Evolutionary conservation across 2,113 vertebrate genomes (phyloP).

Genomic region (Butastur rufipennis): DNA sequence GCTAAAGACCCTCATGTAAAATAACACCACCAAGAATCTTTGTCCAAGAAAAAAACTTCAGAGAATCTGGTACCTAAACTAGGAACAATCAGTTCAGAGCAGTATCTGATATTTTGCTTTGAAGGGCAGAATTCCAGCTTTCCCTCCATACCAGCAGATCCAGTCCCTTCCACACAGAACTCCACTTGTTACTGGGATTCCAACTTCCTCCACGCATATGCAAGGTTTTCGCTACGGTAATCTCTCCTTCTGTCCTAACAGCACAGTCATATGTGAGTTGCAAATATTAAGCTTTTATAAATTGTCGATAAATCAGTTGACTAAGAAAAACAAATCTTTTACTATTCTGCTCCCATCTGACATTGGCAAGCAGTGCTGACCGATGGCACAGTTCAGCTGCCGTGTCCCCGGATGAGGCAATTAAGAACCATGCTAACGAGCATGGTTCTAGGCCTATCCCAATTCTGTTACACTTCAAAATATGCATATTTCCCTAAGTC

Average conservation of each 20-base stretch:
- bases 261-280: rapidly evolving
- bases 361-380: not conserved
- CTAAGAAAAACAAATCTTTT: not conserved
- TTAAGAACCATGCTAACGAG: not conserved
- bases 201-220: rapidly evolving
- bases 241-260: not conserved
- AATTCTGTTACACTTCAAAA: not conserved
- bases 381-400: not conserved
- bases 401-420: not conserved
- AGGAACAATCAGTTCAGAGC: not conserved
- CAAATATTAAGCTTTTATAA: not conserved
- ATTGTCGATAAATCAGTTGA: rapidly evolving
- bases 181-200: not conserved
- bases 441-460: not conserved
- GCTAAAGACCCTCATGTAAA: not conserved
- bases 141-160: not conserved
- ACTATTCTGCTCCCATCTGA: not conserved
- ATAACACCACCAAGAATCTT: not conserved
- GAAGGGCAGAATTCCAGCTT: not conserved
- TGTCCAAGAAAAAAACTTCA: not conserved
- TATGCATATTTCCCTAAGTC: rapidly evolving
- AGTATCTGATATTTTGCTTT: not conserved
- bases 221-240: not conserved
- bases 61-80: too few species aligned
- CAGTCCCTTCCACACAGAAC: not conserved